Percentiles rank a stretch among this genome's conserved stretches.
phyloP scores from a whole-genome alignment of 2,113 vertebrate species.

The Bubo scandiacus region DNA sequence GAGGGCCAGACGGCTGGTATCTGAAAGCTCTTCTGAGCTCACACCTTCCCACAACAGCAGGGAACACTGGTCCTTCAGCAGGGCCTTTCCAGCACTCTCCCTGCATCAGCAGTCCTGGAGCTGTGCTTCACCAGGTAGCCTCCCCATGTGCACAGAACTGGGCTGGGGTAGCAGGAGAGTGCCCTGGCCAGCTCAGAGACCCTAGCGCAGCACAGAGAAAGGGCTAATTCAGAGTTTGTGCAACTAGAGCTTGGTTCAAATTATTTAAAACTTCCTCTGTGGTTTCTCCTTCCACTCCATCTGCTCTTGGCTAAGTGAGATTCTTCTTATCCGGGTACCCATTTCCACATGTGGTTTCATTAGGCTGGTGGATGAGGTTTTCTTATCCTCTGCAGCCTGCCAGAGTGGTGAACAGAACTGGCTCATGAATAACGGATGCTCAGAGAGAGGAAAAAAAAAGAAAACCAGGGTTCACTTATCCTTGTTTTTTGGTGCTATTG shows the following conservation, averaged over 20 bases:
- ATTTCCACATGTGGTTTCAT: conserved; percentile 25
- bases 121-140: background rate
- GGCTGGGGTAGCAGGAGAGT: background rate
- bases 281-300: background rate
- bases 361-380: conserved; percentile 1
- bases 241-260: background rate
- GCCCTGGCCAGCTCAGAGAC: background rate
- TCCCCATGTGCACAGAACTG: fast-evolving
- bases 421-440: background rate
- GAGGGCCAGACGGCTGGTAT: background rate
- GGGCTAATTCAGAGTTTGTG: background rate
- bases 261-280: background rate
- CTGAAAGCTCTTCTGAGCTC: background rate
- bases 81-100: background rate
- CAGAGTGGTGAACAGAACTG: background rate
- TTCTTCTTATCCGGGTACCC: background rate
- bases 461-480: background rate
- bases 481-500: background rate
- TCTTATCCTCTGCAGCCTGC: background rate
- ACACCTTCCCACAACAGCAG: too few species aligned
- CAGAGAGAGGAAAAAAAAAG: background rate
- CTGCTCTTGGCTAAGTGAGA: background rate
- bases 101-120: background rate
- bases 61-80: background rate
- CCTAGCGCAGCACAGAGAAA: background rate